Conservation (phyloP, 2,888 invertebrate species). For the Aphidoletes aphidimyza region DNA sequence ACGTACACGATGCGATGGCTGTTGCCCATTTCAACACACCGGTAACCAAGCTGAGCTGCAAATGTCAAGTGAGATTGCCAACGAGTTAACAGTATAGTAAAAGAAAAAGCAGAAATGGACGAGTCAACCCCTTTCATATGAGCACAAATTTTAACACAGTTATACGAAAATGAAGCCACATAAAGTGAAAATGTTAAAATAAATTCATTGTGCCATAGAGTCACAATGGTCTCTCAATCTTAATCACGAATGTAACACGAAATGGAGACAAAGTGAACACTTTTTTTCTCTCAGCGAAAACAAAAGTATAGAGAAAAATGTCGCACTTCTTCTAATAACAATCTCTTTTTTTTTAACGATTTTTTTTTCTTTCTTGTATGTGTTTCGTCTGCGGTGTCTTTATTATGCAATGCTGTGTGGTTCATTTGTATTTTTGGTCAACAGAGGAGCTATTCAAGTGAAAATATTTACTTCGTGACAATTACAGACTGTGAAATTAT, state of each 20-base stretch:
- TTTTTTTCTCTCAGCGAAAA: not conserved
- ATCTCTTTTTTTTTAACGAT: not conserved
- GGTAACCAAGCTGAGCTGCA: not conserved
- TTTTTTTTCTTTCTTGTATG: not conserved
- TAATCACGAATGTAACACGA: constrained; percentile 27
- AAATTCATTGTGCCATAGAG: not conserved
- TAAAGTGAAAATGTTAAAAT: constrained; percentile 22
- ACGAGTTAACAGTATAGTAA: not conserved
- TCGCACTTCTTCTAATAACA: not conserved
- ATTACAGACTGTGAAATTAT: not conserved
- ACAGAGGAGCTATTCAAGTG: not conserved
- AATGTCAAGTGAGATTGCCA: not conserved
- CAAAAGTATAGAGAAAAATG: too few relatives aligned
- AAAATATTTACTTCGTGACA: constrained; percentile 39
- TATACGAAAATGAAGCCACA: constrained; percentile 8
- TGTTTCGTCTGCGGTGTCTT: constrained; percentile 7
- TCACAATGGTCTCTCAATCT: constrained; percentile 3
- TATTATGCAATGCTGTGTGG: not conserved
- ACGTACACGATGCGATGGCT: not conserved
- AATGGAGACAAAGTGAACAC: constrained; percentile 34
- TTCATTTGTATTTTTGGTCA: constrained; percentile 33
- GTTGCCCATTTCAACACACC: not conserved
- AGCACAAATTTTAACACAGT: not conserved
- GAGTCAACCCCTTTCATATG: constrained; percentile 16
- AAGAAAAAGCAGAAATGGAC: not conserved